Percentiles rank a stretch among this genome's conserved stretches.
Conservation (phyloP, 2,797 vertebrate species). For the Protonibea diacanthus region DNA sequence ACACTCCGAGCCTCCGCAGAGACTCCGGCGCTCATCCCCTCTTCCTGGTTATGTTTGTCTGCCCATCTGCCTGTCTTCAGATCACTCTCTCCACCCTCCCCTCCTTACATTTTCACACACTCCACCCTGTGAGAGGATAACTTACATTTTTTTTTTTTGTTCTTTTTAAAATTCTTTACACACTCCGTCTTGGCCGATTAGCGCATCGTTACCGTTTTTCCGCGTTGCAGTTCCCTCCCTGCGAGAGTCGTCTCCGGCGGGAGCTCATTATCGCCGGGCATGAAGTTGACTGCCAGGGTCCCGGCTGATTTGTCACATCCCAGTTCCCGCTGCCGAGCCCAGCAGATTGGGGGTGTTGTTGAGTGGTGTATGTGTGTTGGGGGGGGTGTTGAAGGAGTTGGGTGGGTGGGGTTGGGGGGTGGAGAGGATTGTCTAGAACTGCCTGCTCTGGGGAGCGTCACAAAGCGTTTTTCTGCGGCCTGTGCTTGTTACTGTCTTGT, state of each 20-base stretch:
- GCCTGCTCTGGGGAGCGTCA: constrained; percentile 60
- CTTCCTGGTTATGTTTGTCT: constrained; percentile 55
- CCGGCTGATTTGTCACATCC: constrained; percentile 78
- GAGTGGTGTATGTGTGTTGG: constrained; percentile 26
- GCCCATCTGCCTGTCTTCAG: constrained; percentile 58
- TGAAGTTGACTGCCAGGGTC: constrained; percentile 80
- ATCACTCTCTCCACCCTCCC: constrained; percentile 25
- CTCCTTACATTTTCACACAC: constrained; percentile 28
- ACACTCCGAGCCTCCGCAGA: constrained; percentile 36
- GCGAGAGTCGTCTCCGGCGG: constrained; percentile 76
- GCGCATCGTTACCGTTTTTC: constrained; percentile 49
- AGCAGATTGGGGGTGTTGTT: constrained; percentile 65
- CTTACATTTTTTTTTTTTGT: constrained; percentile 8
- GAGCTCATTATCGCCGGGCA: constrained; percentile 87
- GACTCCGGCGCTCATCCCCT: constrained; percentile 29
- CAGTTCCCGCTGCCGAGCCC: constrained; percentile 53
- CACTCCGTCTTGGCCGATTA: constrained; percentile 55
- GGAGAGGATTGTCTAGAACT: constrained; percentile 56
- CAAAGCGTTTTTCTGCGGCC: constrained; percentile 52
- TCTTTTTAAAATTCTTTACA: constrained; percentile 29
- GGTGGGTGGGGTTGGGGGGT: constrained; percentile 12
- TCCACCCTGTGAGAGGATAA: constrained; percentile 29
- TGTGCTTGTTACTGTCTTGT: constrained; percentile 55
- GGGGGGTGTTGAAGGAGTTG: neutral
- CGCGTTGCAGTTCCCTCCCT: constrained; percentile 36